phyloP scores from a whole-genome alignment of 2,888 invertebrate species.

The Stegophylla sp. region DNA sequence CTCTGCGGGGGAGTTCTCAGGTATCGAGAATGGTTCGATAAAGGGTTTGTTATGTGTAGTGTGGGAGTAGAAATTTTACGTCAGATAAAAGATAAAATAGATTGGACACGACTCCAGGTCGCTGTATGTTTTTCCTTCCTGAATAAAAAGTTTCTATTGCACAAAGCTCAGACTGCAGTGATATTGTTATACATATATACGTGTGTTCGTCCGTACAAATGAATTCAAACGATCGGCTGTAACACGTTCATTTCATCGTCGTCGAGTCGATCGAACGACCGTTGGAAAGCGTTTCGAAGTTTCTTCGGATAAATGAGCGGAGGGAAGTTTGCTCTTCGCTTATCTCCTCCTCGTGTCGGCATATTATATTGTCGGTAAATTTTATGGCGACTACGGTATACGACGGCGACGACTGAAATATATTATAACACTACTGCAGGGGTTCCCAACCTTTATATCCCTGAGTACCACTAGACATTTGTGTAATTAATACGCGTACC shows the following conservation, averaged over 20 bases:
- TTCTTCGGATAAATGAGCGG: background rate
- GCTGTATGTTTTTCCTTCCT: background rate
- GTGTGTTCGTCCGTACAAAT: background rate
- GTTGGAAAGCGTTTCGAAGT: background rate
- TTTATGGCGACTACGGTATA: background rate
- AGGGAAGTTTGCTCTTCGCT: background rate
- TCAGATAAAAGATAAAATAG: too few relatives aligned
- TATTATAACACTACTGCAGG: too few relatives aligned
- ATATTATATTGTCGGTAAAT: background rate
- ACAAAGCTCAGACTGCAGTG: too few relatives aligned
- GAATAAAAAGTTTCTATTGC: background rate
- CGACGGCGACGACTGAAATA: background rate
- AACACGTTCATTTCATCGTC: constrained; percentile 7
- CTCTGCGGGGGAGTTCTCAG: too few relatives aligned
- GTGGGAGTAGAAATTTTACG: too few relatives aligned
- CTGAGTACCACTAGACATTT: too few relatives aligned
- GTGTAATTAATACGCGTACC: too few relatives aligned
- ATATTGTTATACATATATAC: too few relatives aligned
- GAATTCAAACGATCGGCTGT: constrained; percentile 20
- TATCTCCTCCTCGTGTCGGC: too few relatives aligned
- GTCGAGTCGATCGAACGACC: background rate
- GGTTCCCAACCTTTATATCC: too few relatives aligned
- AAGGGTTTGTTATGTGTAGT: too few relatives aligned
- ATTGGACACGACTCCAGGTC: background rate
- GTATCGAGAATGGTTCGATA: too few relatives aligned